Base-by-base conservation (phyloP, 1,140 invertebrate genomes). In the Mizuhopecten yessoensis region DNA sequence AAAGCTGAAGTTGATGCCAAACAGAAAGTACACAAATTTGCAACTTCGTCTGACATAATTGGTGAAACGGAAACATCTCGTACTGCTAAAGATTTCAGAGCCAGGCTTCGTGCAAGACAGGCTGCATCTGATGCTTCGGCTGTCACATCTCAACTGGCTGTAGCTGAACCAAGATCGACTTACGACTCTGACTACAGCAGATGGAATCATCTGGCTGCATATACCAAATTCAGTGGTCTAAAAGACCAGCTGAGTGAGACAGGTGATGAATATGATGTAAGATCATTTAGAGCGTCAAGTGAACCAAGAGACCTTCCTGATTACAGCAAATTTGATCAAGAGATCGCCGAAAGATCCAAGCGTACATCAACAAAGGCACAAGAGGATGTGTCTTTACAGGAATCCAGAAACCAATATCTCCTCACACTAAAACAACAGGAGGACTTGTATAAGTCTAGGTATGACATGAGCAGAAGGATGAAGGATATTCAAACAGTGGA, bases 201-300 rank as follows among this genome's bases (percentile, higher is more conserved):
- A n/a, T 75, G 57, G 57, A 75, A 75, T 29, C 57, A 75, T 75
- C n/a, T 75, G 57, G 57, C 57, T n/a, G 57, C 57, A 17, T 75
- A 75, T 13, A 75, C 57, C 1, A 75, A 75, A 75, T 75, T 29
- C 57, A 75, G 57, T 29, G 57, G 57, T 11, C n/a, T 75, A 5
- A 75, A 75, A 29, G 57, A 75, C n/a, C 57, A 75, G 57, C 57
- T 75, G 57, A n/a, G 57, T 29, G 57, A 75, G 0, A 29, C 57
- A 7, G 23, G 57, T 29, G 57, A 75, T 7, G 23, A 0, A 0
- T 75, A 75, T 29, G 57, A 75, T n/a, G 5, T 75, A 29, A 75
- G 57, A 75, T 75, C 57, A 29, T 29, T 75, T 0, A 75, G 23
- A 75, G 1, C 57, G 29, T 13, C 11, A 5, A 75, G 57, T 75